These are phyloP conservation scores for Virgularia gustaviana DNA, from an alignment of 92 coral and sea anemone species.

Conservation along the genomic window DNA sequence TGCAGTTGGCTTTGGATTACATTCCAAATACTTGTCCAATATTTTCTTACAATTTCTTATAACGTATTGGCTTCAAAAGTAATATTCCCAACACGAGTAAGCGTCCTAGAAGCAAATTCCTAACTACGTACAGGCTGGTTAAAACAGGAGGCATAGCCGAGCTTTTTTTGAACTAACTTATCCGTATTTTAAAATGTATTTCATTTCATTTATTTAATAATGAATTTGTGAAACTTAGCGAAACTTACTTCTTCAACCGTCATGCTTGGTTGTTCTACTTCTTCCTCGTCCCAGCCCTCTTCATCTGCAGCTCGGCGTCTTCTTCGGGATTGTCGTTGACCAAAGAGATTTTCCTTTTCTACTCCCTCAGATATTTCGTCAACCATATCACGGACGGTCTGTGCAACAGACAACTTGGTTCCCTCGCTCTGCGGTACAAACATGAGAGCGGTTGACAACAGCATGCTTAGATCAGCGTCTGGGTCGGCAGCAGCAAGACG, in stretches of 20 bases:
- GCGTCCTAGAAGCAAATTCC: too few relatives aligned
- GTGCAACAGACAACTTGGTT: background rate
- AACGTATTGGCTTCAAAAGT: too few relatives aligned
- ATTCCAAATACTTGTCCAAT: too few relatives aligned
- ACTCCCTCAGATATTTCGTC: background rate
- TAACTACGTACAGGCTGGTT: too few relatives aligned
- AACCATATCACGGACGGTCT: background rate
- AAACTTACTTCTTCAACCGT: conserved; percentile 3
- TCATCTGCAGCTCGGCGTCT: conserved; percentile 22
- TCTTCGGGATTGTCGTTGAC: background rate
- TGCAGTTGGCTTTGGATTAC: too few relatives aligned
- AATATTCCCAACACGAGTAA: too few relatives aligned
- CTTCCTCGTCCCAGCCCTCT: background rate
- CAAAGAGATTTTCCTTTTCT: background rate
- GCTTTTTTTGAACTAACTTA: too few relatives aligned
- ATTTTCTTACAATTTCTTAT: too few relatives aligned
- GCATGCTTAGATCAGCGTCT: background rate
- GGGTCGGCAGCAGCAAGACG: too few relatives aligned
- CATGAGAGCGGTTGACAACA: background rate
- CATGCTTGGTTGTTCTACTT: background rate
- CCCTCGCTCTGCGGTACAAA: conserved; percentile 10
- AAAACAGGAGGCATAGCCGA: too few relatives aligned
- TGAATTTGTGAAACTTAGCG: background rate
- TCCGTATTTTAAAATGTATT: too few relatives aligned
- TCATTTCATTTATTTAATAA: too few relatives aligned